phyloP scores from a whole-genome alignment of 2,797 vertebrate species.

The Hydrophis major region DNA sequence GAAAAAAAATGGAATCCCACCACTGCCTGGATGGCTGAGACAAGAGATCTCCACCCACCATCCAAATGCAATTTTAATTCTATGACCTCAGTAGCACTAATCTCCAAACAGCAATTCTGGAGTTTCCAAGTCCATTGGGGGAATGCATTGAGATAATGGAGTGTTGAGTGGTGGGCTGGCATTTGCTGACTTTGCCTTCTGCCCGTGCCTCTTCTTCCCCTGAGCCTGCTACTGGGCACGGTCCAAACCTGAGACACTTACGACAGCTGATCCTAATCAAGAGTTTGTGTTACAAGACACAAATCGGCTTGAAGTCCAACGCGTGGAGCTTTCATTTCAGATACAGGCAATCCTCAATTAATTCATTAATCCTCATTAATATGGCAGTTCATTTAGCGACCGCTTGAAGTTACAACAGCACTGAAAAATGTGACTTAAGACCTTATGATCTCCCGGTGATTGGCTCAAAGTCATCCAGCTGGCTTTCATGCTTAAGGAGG shows the following conservation, averaged over 20 bases:
- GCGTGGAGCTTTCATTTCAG: neutral
- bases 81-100: conserved; percentile 57
- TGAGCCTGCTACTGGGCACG: neutral
- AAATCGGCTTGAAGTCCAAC: neutral
- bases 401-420: neutral
- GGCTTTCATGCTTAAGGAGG: neutral
- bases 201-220: conserved; percentile 7
- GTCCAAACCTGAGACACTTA: neutral
- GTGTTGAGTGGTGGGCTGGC: conserved; percentile 15
- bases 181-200: conserved; percentile 6
- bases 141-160: conserved; percentile 45
- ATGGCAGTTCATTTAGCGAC: neutral
- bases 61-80: conserved; percentile 47
- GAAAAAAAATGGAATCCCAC: no score
- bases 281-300: neutral
- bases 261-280: neutral
- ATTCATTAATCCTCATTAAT: neutral
- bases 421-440: neutral
- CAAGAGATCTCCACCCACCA: conserved; percentile 39
- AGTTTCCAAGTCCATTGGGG: conserved; percentile 18
- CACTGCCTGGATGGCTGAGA: conserved; percentile 17
- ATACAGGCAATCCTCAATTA: neutral
- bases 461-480: neutral
- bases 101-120: conserved; percentile 40
- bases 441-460: no score